Percentiles rank a stretch among this genome's conserved stretches.
phyloP scores from a whole-genome alignment of 2,888 invertebrate species.

The Eupithecia vulgata region DNA sequence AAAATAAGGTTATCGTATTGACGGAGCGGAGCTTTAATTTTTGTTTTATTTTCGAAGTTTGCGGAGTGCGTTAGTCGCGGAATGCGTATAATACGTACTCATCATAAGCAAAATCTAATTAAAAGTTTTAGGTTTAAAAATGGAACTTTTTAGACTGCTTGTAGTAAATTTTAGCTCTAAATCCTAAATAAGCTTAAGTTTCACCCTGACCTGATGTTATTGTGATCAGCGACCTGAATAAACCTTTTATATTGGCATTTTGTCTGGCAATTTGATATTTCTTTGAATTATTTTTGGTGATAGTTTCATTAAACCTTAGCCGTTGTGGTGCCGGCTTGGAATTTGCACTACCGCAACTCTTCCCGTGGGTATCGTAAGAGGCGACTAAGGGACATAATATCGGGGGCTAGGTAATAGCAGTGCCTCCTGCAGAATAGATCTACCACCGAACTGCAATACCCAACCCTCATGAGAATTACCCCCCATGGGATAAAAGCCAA shows the following conservation, averaged over 20 bases:
- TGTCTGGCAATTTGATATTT: neutral
- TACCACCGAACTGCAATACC: too few relatives aligned
- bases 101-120: conserved; percentile 8
- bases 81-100: neutral
- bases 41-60: conserved; percentile 31
- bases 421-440: too few relatives aligned
- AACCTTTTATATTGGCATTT: neutral
- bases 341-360: too few relatives aligned
- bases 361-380: too few relatives aligned
- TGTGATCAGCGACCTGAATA: neutral
- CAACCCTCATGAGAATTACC: too few relatives aligned
- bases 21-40: conserved; percentile 31
- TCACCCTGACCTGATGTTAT: neutral
- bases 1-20: conserved; percentile 28
- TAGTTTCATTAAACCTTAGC: too few relatives aligned
- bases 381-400: too few relatives aligned
- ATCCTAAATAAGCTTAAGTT: neutral
- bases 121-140: conserved; percentile 5
- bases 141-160: neutral
- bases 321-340: too few relatives aligned
- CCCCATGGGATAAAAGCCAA: too few relatives aligned
- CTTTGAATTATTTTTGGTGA: neutral
- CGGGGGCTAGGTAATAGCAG: too few relatives aligned
- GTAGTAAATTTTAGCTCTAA: neutral
- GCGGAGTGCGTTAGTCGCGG: neutral